A percentile compares a stretch with the other conserved stretches of the same genome.
Conservation (phyloP, 2,797 vertebrate genomes). For the Scolopax bukidnonensis region DNA sequence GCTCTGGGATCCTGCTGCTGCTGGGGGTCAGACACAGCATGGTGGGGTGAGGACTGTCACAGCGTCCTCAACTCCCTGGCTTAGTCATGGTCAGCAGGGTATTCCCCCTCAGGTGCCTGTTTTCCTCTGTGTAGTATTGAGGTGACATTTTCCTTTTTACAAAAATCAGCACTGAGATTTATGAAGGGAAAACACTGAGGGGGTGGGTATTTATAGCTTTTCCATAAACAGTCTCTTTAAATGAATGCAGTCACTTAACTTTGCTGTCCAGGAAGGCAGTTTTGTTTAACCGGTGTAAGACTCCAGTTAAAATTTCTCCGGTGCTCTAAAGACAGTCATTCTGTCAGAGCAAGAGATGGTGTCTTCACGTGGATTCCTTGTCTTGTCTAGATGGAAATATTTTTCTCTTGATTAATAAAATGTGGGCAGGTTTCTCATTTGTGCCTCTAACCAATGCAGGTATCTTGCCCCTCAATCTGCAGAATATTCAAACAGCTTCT, state of each 20-base stretch:
- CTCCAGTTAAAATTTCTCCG: not conserved
- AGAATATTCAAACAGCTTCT: not conserved
- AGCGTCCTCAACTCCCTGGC: not conserved
- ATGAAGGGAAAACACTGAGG: not conserved
- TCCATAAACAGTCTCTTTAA: not conserved
- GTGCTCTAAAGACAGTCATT: not conserved
- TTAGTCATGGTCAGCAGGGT: accelerated
- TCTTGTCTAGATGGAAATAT: not conserved
- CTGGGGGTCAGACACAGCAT: not conserved
- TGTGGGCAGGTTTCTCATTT: not conserved
- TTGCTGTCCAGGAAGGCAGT: not conserved
- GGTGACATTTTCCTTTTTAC: not conserved
- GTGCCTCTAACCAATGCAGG: not conserved
- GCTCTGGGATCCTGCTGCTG: not conserved
- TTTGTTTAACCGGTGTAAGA: not conserved
- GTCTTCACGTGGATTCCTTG: not conserved
- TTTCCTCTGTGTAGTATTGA: not conserved
- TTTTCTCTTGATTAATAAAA: not conserved
- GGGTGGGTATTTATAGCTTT: not conserved
- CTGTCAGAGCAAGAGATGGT: not conserved
- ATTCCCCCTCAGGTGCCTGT: not conserved
- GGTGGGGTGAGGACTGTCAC: not conserved
- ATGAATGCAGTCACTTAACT: not conserved
- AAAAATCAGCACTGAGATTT: not conserved
- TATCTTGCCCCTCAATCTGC: not conserved